These are phyloP conservation scores for Vanessa cardui DNA, from an alignment of 2,888 invertebrate species.

Conservation along the genomic window DNA sequence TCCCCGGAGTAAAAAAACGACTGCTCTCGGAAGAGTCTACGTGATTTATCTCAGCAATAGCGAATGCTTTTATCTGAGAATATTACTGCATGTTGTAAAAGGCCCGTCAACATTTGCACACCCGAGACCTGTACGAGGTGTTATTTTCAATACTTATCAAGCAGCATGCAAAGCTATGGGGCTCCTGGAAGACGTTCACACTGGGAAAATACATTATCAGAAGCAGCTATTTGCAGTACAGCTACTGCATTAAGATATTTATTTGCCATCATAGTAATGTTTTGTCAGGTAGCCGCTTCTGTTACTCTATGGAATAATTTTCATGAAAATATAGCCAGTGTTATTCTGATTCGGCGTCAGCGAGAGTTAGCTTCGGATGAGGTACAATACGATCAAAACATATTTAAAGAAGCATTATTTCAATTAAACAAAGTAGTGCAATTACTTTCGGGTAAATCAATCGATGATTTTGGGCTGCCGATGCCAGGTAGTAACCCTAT, in stretches of 20 bases:
- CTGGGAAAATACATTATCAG: slow-evolving; percentile 45
- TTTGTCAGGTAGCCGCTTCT: slow-evolving; percentile 43
- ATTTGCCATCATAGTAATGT: slow-evolving; percentile 43
- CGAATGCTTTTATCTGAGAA: too few species aligned
- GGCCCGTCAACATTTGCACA: too few species aligned
- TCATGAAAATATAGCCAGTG: slow-evolving; percentile 43
- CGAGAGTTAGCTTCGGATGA: slow-evolving; percentile 39
- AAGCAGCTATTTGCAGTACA: slow-evolving; percentile 41
- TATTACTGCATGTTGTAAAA: too few species aligned
- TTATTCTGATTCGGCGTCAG: slow-evolving; percentile 44
- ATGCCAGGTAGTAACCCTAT: slow-evolving; percentile 45
- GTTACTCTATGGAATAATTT: slow-evolving; percentile 44
- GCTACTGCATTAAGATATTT: slow-evolving; percentile 44
- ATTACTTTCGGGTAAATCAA: slow-evolving; percentile 30
- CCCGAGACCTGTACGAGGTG: too few species aligned
- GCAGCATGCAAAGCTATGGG: too few species aligned
- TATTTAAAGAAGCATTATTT: slow-evolving; percentile 44
- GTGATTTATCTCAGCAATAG: too few species aligned
- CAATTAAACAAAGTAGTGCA: slow-evolving; percentile 29
- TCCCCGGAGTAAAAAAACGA: too few species aligned
- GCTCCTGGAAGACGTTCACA: slow-evolving; percentile 46
- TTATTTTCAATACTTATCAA: too few species aligned
- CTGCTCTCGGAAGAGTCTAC: too few species aligned
- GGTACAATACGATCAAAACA: slow-evolving; percentile 45
- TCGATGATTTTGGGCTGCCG: slow-evolving; percentile 44